Base-by-base conservation (phyloP, 2,113 vertebrate species). In the Semnopithecus entellus region DNA sequence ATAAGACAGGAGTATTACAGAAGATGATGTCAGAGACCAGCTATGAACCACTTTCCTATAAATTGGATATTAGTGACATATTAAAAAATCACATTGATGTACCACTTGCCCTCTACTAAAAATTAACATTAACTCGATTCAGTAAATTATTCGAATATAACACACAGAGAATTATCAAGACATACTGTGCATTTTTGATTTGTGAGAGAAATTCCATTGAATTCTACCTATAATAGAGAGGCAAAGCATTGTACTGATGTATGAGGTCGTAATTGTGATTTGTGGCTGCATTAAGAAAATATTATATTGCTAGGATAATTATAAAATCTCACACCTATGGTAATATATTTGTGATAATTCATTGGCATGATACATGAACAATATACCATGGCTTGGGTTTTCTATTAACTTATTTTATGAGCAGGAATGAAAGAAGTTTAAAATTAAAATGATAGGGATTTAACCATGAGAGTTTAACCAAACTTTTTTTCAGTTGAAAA, bases 261-360 rank as follows among this genome's bases (percentile, higher is more conserved):
- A 50, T 97, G 95, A 97, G 68, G 95, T 98, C 95, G 96, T 98
- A 95, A 38, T 76, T 98, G 75, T 1, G 92, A 81, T 97, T 96
- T 96, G 73, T 98, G 88, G 80, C 2, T 52, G 43, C 45, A 92
- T 96, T 96, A 45, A 90, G 68, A 98, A 98, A 98, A 97, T 66
- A 96, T 22, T 75, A 90, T 84, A 93, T 96, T 97, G 80, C 83
- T 96, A 68, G 57, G 91, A 97, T 98, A 91, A 96, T 89, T 90
- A 64, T 38, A 95, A 92, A 97, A 97, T 68, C 87, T 96, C 89
- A 96, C 55, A 97, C 97, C 88, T 66, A 79, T 97, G 52, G 50
- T 97, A 97, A 96, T 0, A 17, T 96, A 89, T 97, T 97, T 98
- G 90, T 97, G 94, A 97, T 97, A 96, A 95, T 98, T 97, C 97